These are phyloP conservation scores for Perdita meconis DNA, from an alignment of 2,888 invertebrate genomes.

Conservation along the genomic window DNA sequence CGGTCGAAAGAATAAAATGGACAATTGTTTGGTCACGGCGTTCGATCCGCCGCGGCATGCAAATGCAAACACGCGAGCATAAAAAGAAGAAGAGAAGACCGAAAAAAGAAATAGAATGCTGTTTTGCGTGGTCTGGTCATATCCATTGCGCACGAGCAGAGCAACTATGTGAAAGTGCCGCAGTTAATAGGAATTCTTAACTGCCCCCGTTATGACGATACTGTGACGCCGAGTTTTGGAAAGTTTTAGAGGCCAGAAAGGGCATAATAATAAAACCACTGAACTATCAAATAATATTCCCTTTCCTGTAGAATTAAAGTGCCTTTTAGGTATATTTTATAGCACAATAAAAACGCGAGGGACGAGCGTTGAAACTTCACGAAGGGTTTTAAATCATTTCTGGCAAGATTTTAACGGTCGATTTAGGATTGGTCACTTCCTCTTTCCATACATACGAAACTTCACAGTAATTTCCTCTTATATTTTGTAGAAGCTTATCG, in stretches of 20 bases:
- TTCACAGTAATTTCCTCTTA: slow-evolving; percentile 6
- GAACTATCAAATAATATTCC: no score
- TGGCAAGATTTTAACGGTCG: slow-evolving; percentile 24
- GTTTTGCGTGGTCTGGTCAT: not conserved
- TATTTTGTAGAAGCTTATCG: slow-evolving; percentile 24
- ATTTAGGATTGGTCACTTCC: not conserved
- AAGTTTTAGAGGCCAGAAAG: not conserved
- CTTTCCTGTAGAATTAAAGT: no score
- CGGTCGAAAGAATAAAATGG: no score
- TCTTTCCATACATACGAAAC: slow-evolving; percentile 1
- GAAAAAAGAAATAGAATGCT: not conserved
- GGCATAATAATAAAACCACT: no score
- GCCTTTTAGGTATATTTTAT: no score
- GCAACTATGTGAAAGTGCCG: slow-evolving; percentile 3
- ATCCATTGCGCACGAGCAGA: not conserved
- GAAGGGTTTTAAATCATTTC: slow-evolving; percentile 7
- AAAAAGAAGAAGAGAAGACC: not conserved
- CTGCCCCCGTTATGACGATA: not conserved
- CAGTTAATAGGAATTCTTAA: slow-evolving; percentile 3
- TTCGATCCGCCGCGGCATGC: no score
- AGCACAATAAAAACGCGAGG: slow-evolving; percentile 1
- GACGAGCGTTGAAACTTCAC: not conserved
- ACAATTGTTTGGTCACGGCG: no score
- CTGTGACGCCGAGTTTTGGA: not conserved
- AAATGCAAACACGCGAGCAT: not conserved